Evolutionary conservation across 2,113 vertebrate genomes (phyloP).

Genomic region (Platanista minor): DNA sequence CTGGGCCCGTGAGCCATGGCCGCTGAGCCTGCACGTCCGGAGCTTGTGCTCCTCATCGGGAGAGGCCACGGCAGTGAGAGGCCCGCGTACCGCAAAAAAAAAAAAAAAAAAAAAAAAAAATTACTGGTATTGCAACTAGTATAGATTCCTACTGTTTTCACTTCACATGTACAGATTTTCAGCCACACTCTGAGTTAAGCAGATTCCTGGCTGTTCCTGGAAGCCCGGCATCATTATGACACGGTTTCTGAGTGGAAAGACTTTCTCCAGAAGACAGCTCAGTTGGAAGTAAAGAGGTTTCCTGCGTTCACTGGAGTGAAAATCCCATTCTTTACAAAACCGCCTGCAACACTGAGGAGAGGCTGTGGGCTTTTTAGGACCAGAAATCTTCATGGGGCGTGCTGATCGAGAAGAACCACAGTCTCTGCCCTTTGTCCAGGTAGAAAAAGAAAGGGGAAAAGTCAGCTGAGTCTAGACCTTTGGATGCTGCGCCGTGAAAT

Average conservation of each 20-base stretch:
- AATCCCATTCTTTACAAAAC: accelerated
- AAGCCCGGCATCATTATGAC: background rate
- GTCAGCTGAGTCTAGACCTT: background rate
- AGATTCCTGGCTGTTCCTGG: background rate
- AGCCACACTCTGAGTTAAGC: background rate
- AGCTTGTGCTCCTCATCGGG: too few relatives aligned
- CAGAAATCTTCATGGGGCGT: background rate
- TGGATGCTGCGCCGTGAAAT: accelerated
- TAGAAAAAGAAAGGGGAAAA: background rate
- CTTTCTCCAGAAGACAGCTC: background rate
- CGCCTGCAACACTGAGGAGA: background rate
- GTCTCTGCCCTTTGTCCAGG: background rate
- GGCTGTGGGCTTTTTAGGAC: background rate
- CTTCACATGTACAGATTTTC: accelerated
- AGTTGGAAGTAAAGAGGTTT: background rate
- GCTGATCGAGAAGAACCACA: background rate
- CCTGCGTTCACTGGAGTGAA: accelerated
- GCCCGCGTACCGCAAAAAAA: too few relatives aligned
- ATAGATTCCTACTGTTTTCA: background rate
- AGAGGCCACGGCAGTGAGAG: too few relatives aligned
- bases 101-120: too few relatives aligned
- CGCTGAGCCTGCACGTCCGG: too few relatives aligned
- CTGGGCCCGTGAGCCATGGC: too few relatives aligned
- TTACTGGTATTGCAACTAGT: background rate
- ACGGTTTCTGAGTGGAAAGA: background rate